Evolutionary conservation across 2,888 invertebrate genomes (phyloP).

Genomic region (Aspidiotus rigidus): DNA sequence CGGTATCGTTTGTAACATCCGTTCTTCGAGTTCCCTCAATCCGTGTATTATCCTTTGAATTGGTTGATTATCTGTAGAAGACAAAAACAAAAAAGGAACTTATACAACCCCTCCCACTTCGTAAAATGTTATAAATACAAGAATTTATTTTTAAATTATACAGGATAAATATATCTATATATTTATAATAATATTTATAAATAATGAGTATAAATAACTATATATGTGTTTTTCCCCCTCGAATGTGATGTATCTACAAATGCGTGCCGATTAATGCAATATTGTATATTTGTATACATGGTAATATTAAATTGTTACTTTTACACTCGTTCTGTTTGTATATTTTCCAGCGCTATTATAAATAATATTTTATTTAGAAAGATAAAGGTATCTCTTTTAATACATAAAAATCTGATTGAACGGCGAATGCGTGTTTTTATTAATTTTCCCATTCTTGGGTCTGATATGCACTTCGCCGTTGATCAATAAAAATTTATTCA

Average conservation of each 20-base stretch:
- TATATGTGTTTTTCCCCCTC: not conserved
- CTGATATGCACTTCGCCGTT: no score
- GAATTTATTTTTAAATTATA: not conserved
- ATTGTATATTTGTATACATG: slow-evolving; percentile 11
- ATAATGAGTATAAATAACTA: not conserved
- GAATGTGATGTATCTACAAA: slow-evolving; percentile 12
- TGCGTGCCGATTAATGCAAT: slow-evolving; percentile 3
- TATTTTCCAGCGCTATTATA: slow-evolving; percentile 3
- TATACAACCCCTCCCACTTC: no score
- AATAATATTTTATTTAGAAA: not conserved
- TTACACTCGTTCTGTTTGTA: slow-evolving; percentile 15
- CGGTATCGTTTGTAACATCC: no score
- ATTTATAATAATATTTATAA: not conserved
- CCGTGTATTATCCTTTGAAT: no score
- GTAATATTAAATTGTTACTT: slow-evolving; percentile 12
- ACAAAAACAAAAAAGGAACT: no score
- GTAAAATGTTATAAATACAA: not conserved
- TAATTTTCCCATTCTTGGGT: no score
- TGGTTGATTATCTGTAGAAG: no score
- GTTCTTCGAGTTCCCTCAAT: no score
- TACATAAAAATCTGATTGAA: not conserved
- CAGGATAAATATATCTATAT: not conserved
- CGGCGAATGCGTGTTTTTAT: not conserved
- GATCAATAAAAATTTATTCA: no score
- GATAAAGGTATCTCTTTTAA: slow-evolving; percentile 1